Conservation (phyloP, 2,888 invertebrate species). For the Aleiodes testaceus region DNA sequence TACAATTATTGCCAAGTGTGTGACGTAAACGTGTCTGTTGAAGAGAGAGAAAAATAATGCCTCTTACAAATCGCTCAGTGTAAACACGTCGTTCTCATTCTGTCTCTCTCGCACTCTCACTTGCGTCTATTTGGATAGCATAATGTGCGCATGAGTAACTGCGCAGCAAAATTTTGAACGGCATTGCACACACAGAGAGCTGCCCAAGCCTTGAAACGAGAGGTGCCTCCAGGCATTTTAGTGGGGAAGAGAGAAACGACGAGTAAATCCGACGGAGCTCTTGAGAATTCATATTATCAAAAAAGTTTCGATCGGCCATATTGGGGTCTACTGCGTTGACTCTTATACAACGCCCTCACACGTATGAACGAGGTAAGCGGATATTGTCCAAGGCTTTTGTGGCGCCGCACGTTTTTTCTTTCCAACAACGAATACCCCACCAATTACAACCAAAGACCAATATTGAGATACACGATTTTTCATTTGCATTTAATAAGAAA, state of each 20-base stretch:
- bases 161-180: constrained; percentile 66
- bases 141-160: constrained; percentile 60
- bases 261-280: neutral
- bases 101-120: neutral
- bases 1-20: constrained; percentile 48
- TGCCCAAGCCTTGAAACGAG: neutral
- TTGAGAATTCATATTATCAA: neutral
- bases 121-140: neutral
- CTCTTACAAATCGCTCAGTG: constrained; percentile 51
- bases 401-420: constrained; percentile 48
- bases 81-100: constrained; percentile 54
- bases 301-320: constrained; percentile 65
- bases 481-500: neutral
- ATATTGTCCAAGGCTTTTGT: constrained; percentile 54
- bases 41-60: constrained; percentile 21
- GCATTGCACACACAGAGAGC: constrained; percentile 4
- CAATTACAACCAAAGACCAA: constrained; percentile 12
- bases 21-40: constrained; percentile 18
- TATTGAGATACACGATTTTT: constrained; percentile 5
- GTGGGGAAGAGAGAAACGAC: neutral
- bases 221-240: constrained; percentile 6
- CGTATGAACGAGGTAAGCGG: constrained; percentile 72
- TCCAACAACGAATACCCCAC: constrained; percentile 22
- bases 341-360: constrained; percentile 77
- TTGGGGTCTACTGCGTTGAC: constrained; percentile 66